Conservation (phyloP, 2,113 vertebrate genomes). For the Helogale parvula region DNA sequence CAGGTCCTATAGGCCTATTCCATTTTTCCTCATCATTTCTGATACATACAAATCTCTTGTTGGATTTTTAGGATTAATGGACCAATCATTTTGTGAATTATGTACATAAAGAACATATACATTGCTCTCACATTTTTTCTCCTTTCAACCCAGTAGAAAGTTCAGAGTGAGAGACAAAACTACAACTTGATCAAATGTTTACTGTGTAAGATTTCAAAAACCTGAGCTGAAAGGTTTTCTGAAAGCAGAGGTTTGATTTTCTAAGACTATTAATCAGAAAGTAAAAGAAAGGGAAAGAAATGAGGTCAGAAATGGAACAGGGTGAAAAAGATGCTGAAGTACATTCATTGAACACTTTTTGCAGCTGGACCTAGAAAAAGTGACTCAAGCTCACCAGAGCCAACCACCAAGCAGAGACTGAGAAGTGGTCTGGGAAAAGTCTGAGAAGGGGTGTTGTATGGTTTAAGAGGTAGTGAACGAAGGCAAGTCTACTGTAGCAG, state of each 20-base stretch:
- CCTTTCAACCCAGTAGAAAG: neutral
- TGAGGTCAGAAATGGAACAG: accelerated
- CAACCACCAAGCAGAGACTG: neutral
- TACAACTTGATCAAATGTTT: neutral
- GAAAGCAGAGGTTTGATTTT: neutral
- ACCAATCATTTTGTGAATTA: neutral
- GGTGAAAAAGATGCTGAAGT: neutral
- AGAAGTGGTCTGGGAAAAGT: neutral
- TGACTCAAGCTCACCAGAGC: accelerated
- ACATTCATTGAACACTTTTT: neutral
- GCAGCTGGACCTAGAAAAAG: accelerated
- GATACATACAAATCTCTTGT: neutral
- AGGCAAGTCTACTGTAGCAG: neutral
- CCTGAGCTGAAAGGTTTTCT: neutral
- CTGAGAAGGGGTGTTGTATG: neutral
- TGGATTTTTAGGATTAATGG: neutral
- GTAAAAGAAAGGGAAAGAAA: neutral
- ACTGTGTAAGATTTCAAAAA: neutral
- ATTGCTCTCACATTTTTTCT: neutral
- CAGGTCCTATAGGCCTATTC: neutral
- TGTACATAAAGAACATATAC: neutral
- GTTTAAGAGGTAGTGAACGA: neutral
- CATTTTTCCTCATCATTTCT: neutral
- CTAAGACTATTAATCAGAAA: neutral
- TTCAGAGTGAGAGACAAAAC: accelerated